phyloP scores from a whole-genome alignment of 2,797 vertebrate species.

The Ispidina lecontei region DNA sequence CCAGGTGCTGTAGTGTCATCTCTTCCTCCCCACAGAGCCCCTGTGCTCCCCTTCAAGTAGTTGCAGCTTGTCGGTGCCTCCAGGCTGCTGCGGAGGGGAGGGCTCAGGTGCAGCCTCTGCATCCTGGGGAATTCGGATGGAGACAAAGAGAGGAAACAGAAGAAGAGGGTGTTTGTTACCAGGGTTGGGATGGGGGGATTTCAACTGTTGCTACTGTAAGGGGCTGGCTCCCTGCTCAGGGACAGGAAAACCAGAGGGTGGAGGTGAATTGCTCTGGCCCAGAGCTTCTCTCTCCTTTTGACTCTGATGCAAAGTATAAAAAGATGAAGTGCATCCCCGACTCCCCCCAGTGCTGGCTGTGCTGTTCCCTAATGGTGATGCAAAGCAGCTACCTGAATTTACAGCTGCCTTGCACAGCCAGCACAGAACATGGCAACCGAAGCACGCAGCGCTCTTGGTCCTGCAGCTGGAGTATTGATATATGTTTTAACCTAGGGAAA shows the following conservation, averaged over 20 bases:
- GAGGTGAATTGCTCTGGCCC: not conserved
- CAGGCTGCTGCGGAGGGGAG: not conserved
- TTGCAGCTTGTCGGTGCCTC: not conserved
- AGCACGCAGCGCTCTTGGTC: accelerated
- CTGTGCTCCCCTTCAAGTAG: not conserved
- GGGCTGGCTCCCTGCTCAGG: not conserved
- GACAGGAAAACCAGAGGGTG: not conserved
- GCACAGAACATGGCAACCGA: not conserved
- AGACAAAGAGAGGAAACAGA: not conserved
- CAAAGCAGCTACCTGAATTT: conserved; percentile 19
- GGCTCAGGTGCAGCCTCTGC: not conserved
- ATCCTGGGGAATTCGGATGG: not conserved
- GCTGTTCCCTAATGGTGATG: not conserved
- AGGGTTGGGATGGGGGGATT: conserved; percentile 14
- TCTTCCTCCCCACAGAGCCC: not conserved
- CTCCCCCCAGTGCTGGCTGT: not conserved
- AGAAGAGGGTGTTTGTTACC: not conserved
- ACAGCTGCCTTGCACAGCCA: not conserved
- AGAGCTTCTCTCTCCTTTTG: not conserved
- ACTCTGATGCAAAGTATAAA: not conserved
- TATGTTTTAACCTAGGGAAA: not conserved
- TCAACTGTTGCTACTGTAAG: not conserved
- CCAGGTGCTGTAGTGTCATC: not conserved
- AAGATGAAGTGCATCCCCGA: not conserved
- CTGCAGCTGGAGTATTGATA: not conserved